Evolutionary conservation across 2,888 invertebrate genomes (phyloP), one percentile per base, ranked within the genome.

Genomic region (Troides aeacus): DNA sequence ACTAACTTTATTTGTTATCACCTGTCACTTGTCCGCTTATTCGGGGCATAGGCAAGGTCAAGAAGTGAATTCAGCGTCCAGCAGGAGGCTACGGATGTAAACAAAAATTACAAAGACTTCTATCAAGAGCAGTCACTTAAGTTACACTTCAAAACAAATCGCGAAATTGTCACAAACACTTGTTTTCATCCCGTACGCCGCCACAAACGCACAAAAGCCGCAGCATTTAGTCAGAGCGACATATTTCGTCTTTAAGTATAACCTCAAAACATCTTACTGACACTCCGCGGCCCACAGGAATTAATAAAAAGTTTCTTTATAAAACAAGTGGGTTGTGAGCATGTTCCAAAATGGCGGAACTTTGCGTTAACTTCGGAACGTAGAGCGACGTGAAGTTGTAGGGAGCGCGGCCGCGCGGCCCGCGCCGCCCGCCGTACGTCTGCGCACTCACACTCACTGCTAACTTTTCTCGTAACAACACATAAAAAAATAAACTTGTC

Each of bases 261-360:
- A 93, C 93, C 93, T 92, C 90, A 91, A 92, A 93, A 89, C 92
- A 91, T 92, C 90, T 91, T 89, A 90, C 92, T 90, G 92, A 90
- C 90, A 90, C 92, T 91, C 91, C 91, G 90, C 90, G 92, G 90
- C 89, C 92, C 90, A 92, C 91, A 92, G 90, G 93, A 93, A 93
- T 93, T 93, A 93, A 93, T 93, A 93, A 93, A 93, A 93, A 93
- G 93, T 93, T 93, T 93, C 93, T 93, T 93, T 93, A 92, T 90
- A 92, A 93, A 93, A 93, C 93, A 93, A 93, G 93, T 93, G 90
- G 93, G 92, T 92, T 92, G 93, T 92, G 93, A 93, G 93, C 93
- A 93, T 93, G 93, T 93, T 90, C 93, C 92, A 93, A 93, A 93
- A 93, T 93, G 93, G 93, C 92, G 93, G 93, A 93, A 93, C 92